These are phyloP conservation scores for Mactra quadrangularis DNA, from an alignment of 1,140 invertebrate species.

Conservation along the genomic window DNA sequence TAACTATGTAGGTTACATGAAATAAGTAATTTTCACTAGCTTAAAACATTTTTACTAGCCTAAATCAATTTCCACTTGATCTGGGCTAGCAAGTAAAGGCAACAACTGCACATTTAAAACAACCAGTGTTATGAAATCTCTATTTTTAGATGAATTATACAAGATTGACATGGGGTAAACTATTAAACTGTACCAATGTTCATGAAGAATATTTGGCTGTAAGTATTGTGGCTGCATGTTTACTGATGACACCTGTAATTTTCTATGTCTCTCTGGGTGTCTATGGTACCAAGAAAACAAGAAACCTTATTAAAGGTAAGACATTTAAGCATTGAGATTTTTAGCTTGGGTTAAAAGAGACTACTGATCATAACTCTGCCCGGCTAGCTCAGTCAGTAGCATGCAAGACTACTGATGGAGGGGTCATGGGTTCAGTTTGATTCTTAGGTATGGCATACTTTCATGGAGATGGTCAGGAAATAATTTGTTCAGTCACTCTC, in stretches of 20 bases:
- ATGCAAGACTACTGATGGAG: neutral
- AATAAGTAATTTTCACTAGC: too few relatives aligned
- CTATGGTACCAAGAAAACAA: conserved; percentile 38
- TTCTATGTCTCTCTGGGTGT: conserved; percentile 34
- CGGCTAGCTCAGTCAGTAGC: neutral
- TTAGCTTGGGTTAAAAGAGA: neutral
- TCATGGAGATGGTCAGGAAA: neutral
- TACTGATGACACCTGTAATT: conserved; percentile 24
- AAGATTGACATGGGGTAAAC: conserved; percentile 56
- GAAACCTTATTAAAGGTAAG: conserved; percentile 48
- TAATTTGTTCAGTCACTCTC: too few relatives aligned
- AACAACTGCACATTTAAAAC: too few relatives aligned
- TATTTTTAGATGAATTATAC: conserved; percentile 64
- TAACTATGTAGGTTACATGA: too few relatives aligned
- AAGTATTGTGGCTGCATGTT: conserved; percentile 21
- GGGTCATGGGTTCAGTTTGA: neutral
- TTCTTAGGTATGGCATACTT: too few relatives aligned
- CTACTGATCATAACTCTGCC: neutral
- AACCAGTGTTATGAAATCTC: too few relatives aligned
- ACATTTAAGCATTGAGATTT: neutral
- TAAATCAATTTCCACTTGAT: too few relatives aligned
- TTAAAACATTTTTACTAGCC: too few relatives aligned
- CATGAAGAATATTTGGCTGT: conserved; percentile 24
- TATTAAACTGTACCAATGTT: conserved; percentile 47
- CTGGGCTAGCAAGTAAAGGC: too few relatives aligned